phyloP scores from a whole-genome alignment of 2,888 invertebrate genomes.

The Phyto melanocephala region DNA sequence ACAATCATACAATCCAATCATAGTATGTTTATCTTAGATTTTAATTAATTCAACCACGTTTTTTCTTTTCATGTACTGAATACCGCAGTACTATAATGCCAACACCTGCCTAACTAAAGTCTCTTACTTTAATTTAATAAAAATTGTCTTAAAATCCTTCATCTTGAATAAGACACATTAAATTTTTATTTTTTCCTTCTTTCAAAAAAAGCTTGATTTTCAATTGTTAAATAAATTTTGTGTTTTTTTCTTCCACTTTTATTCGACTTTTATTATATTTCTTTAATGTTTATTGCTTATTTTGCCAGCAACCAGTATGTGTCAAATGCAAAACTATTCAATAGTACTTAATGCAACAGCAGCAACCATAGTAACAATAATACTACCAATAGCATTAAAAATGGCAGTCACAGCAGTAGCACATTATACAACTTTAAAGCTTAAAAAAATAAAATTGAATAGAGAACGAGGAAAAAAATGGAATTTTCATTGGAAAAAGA shows the following conservation, averaged over 20 bases:
- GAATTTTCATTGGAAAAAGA: constrained; percentile 4
- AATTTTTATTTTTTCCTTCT: too few species aligned
- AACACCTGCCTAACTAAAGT: too few species aligned
- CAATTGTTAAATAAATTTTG: too few species aligned
- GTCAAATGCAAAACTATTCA: constrained; percentile 58
- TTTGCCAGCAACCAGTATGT: constrained; percentile 60
- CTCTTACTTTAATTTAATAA: too few species aligned
- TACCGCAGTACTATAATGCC: too few species aligned
- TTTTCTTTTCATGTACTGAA: too few species aligned
- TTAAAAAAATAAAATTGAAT: background rate
- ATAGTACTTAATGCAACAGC: constrained; percentile 20
- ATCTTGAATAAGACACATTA: too few species aligned
- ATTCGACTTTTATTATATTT: background rate
- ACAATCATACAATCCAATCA: too few species aligned
- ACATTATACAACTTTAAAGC: background rate
- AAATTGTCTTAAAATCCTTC: too few species aligned
- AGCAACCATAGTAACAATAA: background rate
- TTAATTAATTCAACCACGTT: too few species aligned
- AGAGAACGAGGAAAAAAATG: background rate
- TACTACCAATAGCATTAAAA: background rate
- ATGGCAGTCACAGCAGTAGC: background rate
- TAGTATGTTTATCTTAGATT: too few species aligned
- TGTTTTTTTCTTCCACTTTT: background rate
- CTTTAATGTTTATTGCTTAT: constrained; percentile 47
- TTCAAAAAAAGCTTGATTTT: too few species aligned